Conservation (phyloP, 1,140 invertebrate species). For the Pararge aegeria region DNA sequence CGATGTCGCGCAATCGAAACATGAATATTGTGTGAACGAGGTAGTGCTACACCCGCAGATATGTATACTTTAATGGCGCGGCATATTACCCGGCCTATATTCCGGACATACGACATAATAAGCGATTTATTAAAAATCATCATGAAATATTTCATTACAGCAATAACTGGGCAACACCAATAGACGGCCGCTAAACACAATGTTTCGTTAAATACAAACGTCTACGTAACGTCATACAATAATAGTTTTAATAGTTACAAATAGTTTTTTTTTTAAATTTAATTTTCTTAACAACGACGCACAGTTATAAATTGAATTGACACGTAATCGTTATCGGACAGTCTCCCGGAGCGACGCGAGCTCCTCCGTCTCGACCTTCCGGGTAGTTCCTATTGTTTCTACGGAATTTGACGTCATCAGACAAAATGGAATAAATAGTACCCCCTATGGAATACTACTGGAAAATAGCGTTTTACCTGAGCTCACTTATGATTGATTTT, state of each 20-base stretch:
- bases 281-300: slow-evolving; percentile 70
- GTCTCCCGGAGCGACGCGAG: slow-evolving; percentile 10
- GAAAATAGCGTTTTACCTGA: too few relatives aligned
- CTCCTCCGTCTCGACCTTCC: slow-evolving; percentile 12
- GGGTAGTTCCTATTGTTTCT: too few relatives aligned
- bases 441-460: too few relatives aligned
- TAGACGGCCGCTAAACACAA: slow-evolving; percentile 53
- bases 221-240: slow-evolving; percentile 71
- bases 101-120: not conserved
- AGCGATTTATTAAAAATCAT: not conserved
- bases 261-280: slow-evolving; percentile 49
- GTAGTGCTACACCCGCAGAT: too few relatives aligned
- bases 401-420: too few relatives aligned
- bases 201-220: slow-evolving; percentile 59
- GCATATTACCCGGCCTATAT: too few relatives aligned
- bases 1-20: too few relatives aligned
- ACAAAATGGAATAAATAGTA: too few relatives aligned
- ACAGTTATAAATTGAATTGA: slow-evolving; percentile 76
- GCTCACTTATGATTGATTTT: too few relatives aligned
- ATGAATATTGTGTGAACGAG: too few relatives aligned
- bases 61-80: too few relatives aligned
- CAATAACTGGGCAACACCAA: slow-evolving; percentile 43
- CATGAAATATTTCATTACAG: slow-evolving; percentile 17
- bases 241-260: slow-evolving; percentile 57
- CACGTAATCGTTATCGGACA: slow-evolving; percentile 52